Percentiles rank a stretch among this genome's conserved stretches.
Conservation (phyloP, 2,113 vertebrate genomes). For the Grallaria varia region DNA sequence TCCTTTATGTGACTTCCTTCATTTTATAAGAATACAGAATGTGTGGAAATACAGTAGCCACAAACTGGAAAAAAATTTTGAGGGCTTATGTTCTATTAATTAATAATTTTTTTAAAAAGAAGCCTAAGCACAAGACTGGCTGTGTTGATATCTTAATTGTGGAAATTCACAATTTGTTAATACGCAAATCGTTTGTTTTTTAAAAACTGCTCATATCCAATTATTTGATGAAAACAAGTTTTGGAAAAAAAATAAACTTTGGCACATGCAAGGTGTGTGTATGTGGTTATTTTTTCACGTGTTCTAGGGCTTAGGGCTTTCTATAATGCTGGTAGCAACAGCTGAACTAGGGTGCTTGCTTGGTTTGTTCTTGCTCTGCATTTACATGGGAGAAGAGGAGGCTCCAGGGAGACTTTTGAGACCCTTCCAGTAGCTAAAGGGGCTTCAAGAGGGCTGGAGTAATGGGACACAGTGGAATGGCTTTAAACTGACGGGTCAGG, state of each 20-base stretch:
- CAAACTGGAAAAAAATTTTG: background rate
- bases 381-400: background rate
- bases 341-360: rapidly evolving
- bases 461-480: background rate
- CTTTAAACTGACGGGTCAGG: background rate
- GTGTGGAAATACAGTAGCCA: background rate
- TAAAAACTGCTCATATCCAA: constrained; percentile 29
- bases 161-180: constrained; percentile 31
- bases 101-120: constrained; percentile 19
- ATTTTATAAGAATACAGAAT: constrained; percentile 30
- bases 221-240: constrained; percentile 56
- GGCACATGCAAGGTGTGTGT: background rate
- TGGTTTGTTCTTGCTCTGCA: no score
- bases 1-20: constrained; percentile 11
- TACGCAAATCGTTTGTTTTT: constrained; percentile 28
- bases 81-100: background rate
- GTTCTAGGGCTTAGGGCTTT: no score
- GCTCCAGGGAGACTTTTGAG: background rate
- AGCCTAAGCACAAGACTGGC: constrained; percentile 47
- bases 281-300: rapidly evolving
- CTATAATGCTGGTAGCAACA: rapidly evolving
- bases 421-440: background rate
- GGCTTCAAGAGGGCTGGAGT: background rate
- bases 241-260: constrained; percentile 69
- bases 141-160: constrained; percentile 30